Evolutionary conservation across 2,113 vertebrate genomes (phyloP).

Genomic region (Pelvicachromis taeniatus): DNA sequence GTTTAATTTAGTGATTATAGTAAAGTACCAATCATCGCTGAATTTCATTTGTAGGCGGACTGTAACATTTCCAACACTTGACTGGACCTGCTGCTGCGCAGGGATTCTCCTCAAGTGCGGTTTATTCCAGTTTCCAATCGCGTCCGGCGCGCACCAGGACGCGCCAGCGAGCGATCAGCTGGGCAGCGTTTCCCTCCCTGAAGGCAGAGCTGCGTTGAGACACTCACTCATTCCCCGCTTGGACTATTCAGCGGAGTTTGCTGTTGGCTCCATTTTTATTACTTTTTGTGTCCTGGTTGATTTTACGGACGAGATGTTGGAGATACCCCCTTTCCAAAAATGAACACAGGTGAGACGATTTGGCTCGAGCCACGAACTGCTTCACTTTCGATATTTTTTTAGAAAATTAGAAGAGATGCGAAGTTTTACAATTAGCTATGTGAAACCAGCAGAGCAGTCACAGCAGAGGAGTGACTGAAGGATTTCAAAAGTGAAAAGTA

Average conservation of each 20-base stretch:
- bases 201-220: neutral
- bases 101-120: neutral
- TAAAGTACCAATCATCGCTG: neutral
- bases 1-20: neutral
- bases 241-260: neutral
- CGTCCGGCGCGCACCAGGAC: constrained; percentile 34
- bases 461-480: too few relatives aligned
- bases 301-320: constrained; percentile 37
- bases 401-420: neutral
- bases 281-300: neutral
- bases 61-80: neutral
- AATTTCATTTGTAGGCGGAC: neutral
- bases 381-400: neutral
- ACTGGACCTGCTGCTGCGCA: neutral
- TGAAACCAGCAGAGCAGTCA: too few relatives aligned
- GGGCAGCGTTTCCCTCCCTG: constrained; percentile 18
- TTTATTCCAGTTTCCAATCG: constrained; percentile 47
- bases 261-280: neutral
- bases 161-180: constrained; percentile 29
- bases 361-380: neutral
- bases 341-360: constrained; percentile 65
- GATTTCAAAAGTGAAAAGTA: too few relatives aligned
- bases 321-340: constrained; percentile 32
- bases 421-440: neutral
- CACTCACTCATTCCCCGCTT: neutral